phyloP scores from a whole-genome alignment of 2,888 invertebrate genomes.

The Hyposoter didymator region DNA sequence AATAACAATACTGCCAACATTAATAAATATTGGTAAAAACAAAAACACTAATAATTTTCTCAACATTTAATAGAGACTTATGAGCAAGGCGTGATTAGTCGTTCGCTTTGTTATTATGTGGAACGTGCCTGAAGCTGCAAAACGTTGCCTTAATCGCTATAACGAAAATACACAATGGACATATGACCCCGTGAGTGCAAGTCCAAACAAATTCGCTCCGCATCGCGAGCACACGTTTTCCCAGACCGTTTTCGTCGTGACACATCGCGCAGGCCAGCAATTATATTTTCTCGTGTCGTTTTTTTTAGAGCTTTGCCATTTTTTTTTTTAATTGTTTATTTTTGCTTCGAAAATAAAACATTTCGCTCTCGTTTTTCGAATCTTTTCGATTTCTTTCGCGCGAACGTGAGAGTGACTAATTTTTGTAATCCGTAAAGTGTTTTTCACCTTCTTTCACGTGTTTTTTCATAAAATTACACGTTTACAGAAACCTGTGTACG shows the following conservation, averaged over 20 bases:
- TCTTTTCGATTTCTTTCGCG: background rate
- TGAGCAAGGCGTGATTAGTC: conserved; percentile 57
- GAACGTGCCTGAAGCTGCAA: conserved; percentile 69
- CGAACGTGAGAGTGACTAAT: background rate
- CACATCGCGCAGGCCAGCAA: background rate
- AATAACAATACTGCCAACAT: conserved; percentile 60
- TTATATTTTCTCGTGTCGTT: background rate
- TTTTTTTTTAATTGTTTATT: background rate
- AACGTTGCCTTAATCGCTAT: conserved; percentile 68
- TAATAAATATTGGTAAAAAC: conserved; percentile 52
- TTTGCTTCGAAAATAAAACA: background rate
- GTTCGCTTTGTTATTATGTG: conserved; percentile 69
- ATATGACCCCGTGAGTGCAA: conserved; percentile 6
- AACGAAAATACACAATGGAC: conserved; percentile 67
- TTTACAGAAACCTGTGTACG: background rate
- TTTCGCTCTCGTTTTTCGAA: background rate
- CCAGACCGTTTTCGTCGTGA: conserved; percentile 4
- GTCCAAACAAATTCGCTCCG: background rate
- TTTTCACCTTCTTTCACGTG: background rate
- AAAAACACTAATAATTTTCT: conserved; percentile 13
- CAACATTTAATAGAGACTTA: conserved; percentile 50
- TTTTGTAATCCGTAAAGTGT: background rate
- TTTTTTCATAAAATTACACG: conserved; percentile 23
- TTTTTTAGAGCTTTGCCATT: background rate
- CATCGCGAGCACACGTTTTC: conserved; percentile 19